phyloP scores from a whole-genome alignment of 2,888 invertebrate genomes.

The Pelosia muscerda region DNA sequence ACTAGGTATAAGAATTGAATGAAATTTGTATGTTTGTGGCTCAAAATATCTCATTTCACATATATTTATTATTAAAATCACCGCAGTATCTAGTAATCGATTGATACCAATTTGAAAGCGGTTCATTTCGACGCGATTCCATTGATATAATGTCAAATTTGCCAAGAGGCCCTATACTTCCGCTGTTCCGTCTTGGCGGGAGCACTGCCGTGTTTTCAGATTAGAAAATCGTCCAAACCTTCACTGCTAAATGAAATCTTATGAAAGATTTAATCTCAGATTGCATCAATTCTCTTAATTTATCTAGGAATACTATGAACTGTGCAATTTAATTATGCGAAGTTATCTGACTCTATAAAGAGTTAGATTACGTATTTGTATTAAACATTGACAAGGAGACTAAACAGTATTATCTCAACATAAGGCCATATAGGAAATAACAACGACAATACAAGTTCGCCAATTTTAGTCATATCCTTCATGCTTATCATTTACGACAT shows the following conservation, averaged over 20 bases:
- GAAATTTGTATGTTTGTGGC: no score
- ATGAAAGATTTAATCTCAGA: neutral
- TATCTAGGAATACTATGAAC: neutral
- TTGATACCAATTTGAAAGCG: no score
- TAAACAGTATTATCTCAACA: slow-evolving; percentile 1
- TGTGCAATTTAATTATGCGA: neutral
- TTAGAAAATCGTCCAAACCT: neutral
- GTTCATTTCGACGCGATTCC: no score
- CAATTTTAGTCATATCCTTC: slow-evolving; percentile 4
- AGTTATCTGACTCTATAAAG: neutral
- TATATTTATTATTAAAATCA: no score
- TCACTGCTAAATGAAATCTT: neutral
- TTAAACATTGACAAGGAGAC: neutral
- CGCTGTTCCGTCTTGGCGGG: no score
- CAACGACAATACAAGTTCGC: neutral
- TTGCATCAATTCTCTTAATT: neutral
- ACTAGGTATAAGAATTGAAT: no score
- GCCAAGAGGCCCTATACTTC: no score
- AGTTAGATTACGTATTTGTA: neutral
- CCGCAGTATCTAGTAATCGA: no score
- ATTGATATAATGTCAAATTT: no score
- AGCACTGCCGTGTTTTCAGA: neutral
- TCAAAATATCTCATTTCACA: no score
- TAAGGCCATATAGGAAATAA: neutral
- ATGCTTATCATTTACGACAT: neutral